Evolutionary conservation across 2,888 invertebrate genomes (phyloP).

Genomic region (Incurvaria masculella): DNA sequence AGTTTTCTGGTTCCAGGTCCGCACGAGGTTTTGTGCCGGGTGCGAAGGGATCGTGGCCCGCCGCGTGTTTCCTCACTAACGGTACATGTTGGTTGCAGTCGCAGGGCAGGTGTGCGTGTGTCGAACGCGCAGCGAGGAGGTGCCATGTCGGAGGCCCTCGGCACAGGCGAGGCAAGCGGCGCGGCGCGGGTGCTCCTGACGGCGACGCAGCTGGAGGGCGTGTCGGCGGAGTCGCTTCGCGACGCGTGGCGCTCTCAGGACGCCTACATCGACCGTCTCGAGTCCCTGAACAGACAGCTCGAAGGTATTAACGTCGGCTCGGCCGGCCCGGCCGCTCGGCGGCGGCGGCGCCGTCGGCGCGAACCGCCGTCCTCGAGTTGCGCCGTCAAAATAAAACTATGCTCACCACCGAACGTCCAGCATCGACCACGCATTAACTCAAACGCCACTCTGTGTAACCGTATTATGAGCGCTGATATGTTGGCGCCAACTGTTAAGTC

Average conservation of each 20-base stretch:
- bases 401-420: constrained; percentile 28
- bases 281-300: constrained; percentile 70
- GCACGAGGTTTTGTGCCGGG: background rate
- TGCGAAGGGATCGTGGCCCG: background rate
- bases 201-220: constrained; percentile 62
- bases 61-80: background rate
- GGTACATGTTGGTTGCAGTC: background rate
- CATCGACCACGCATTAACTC: constrained; percentile 57
- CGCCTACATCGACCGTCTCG: constrained; percentile 70
- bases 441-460: constrained; percentile 43
- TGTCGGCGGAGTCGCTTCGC: constrained; percentile 63
- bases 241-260: constrained; percentile 74
- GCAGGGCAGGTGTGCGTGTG: background rate
- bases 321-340: constrained; percentile 23
- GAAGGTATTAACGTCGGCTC: constrained; percentile 67
- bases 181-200: constrained; percentile 59
- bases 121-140: constrained; percentile 15
- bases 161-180: constrained; percentile 25
- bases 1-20: background rate
- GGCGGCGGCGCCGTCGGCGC: constrained; percentile 36
- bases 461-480: constrained; percentile 24
- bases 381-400: constrained; percentile 33
- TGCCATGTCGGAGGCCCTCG: constrained; percentile 50
- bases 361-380: constrained; percentile 26
- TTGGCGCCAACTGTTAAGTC: constrained; percentile 27